A percentile compares a stretch with the other conserved stretches of the same genome.
Evolutionary conservation across 2,888 invertebrate species (phyloP).

Genomic region (Diaprepes abbreviatus): DNA sequence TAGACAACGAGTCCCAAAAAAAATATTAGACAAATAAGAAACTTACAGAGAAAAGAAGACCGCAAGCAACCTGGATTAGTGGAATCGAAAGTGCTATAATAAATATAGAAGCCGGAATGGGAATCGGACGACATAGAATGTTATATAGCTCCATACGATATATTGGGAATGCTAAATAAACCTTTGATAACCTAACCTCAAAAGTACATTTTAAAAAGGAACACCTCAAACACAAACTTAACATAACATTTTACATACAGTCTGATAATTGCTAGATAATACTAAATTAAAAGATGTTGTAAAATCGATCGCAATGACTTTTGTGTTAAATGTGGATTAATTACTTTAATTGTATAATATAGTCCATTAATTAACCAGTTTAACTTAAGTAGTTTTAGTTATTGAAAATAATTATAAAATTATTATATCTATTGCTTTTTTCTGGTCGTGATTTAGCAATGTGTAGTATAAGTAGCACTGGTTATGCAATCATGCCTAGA

Average conservation of each 20-base stretch:
- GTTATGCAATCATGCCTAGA: neutral
- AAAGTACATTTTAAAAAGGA: too few relatives aligned
- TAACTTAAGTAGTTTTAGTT: slow-evolving; percentile 1
- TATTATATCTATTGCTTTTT: neutral
- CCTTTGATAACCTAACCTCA: too few relatives aligned
- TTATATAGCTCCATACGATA: too few relatives aligned
- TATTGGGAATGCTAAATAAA: too few relatives aligned
- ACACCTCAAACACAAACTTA: too few relatives aligned
- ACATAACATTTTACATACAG: neutral
- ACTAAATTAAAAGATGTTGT: slow-evolving; percentile 3
- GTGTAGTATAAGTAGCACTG: neutral
- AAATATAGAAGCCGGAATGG: too few relatives aligned
- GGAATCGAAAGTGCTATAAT: too few relatives aligned
- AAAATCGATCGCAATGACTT: neutral
- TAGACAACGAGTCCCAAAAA: too few relatives aligned
- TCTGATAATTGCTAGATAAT: neutral
- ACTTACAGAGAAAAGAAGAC: too few relatives aligned
- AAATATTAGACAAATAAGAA: too few relatives aligned
- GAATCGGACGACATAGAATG: too few relatives aligned
- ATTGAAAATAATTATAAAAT: slow-evolving; percentile 12
- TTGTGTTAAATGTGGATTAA: slow-evolving; percentile 1
- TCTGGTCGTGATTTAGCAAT: neutral
- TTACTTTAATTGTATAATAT: slow-evolving; percentile 1
- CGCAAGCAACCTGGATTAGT: too few relatives aligned
- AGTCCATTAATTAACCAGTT: slow-evolving; percentile 3